A percentile compares a stretch with the other conserved stretches of the same genome.
Conservation (phyloP, 1,140 invertebrate genomes). For the Orchestia grillus region DNA sequence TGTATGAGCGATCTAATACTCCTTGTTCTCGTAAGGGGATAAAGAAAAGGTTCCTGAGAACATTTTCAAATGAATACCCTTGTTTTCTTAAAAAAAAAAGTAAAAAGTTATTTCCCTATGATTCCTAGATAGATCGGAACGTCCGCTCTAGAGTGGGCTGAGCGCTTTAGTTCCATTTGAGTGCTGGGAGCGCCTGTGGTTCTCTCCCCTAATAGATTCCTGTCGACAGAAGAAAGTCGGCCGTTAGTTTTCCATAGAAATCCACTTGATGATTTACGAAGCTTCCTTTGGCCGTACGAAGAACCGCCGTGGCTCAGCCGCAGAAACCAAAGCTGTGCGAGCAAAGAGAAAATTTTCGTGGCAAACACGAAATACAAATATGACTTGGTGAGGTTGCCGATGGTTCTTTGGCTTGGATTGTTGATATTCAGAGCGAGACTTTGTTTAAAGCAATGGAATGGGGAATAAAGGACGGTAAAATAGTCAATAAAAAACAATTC, state of each 20-base stretch:
- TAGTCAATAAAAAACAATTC: background rate
- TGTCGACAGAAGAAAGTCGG: constrained; percentile 37
- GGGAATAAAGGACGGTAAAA: background rate
- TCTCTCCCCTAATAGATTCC: constrained; percentile 45
- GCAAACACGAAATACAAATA: background rate
- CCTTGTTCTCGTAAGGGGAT: background rate
- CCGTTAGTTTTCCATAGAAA: constrained; percentile 53
- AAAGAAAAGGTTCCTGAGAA: background rate
- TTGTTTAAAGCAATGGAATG: background rate
- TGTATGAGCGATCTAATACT: background rate
- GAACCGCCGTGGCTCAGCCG: background rate
- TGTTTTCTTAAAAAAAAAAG: background rate
- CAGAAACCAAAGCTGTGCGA: background rate
- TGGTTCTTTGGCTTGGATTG: background rate
- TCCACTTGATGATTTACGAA: constrained; percentile 51
- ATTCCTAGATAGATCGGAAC: background rate
- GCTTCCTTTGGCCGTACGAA: background rate
- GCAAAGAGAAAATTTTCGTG: background rate
- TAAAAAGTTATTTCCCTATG: background rate
- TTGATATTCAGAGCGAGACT: background rate
- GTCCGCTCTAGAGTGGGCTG: background rate
- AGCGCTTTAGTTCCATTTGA: background rate
- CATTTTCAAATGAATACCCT: background rate
- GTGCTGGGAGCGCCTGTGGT: background rate
- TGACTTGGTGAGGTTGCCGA: background rate